Evolutionary conservation across 2,888 invertebrate species (phyloP).

Genomic region (Caenorhabditis uteleia): DNA sequence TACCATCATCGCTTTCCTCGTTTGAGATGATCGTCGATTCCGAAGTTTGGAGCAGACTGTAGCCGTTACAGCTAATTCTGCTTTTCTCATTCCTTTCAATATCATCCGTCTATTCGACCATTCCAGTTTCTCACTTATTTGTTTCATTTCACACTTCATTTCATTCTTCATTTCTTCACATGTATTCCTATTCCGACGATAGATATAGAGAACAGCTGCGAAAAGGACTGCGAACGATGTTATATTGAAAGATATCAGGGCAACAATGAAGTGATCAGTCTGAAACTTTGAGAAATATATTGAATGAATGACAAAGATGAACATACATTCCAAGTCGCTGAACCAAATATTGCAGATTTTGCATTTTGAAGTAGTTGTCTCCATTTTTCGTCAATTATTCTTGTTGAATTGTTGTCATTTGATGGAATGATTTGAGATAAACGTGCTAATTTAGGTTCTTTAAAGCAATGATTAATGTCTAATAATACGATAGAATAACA

Average conservation of each 20-base stretch:
- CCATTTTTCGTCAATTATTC: constrained; percentile 4
- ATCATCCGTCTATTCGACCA: constrained; percentile 22
- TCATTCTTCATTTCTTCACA: constrained; percentile 9
- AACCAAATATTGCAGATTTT: constrained; percentile 28
- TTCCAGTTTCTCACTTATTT: constrained; percentile 15
- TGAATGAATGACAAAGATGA: neutral
- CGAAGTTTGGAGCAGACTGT: constrained; percentile 3
- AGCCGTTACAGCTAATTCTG: constrained; percentile 33
- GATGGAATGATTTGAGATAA: neutral
- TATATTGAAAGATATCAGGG: constrained; percentile 21
- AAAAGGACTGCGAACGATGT: constrained; percentile 13
- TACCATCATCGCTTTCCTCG: constrained; percentile 18
- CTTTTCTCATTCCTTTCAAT: constrained; percentile 22
- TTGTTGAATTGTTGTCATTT: neutral
- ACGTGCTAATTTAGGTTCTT: neutral
- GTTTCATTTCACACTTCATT: constrained; percentile 15
- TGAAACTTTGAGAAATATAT: constrained; percentile 5
- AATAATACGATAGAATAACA: constrained; percentile 4
- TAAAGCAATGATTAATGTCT: neutral
- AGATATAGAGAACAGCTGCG: constrained; percentile 15
- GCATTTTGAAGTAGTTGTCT: constrained; percentile 9
- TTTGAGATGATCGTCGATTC: constrained; percentile 5
- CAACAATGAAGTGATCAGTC: constrained; percentile 37
- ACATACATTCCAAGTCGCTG: constrained; percentile 30
- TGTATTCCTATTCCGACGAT: constrained; percentile 21